These are phyloP conservation scores for Picathartes gymnocephalus DNA, from an alignment of 2,113 vertebrate species.

Conservation along the genomic window DNA sequence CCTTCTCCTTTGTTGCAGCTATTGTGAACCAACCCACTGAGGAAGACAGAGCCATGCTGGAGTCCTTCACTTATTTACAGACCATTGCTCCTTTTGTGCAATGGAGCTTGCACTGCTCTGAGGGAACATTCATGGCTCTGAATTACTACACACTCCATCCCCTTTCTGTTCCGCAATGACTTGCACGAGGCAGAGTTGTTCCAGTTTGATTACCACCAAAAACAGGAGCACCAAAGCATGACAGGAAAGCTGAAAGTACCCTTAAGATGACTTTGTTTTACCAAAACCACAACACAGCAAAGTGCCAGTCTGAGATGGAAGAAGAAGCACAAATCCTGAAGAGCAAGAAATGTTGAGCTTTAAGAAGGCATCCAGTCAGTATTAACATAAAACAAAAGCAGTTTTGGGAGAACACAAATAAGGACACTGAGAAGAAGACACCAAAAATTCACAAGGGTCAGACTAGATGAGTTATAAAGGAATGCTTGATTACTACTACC, in stretches of 20 bases:
- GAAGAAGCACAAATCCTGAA: neutral
- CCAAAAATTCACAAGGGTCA: neutral
- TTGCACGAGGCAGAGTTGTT: neutral
- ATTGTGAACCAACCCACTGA: neutral
- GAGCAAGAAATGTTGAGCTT: neutral
- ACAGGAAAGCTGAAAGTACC: neutral
- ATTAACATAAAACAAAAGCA: neutral
- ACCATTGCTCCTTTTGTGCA: slow-evolving; percentile 2
- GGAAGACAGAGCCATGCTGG: neutral
- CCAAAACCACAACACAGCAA: neutral
- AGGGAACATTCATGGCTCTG: neutral
- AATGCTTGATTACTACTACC: neutral
- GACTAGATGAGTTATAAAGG: neutral
- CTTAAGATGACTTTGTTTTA: neutral
- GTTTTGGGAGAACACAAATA: neutral
- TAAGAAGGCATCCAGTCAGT: neutral
- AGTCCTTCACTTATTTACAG: neutral
- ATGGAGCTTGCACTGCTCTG: neutral
- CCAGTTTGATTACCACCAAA: neutral
- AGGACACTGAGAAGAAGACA: neutral
- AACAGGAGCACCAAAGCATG: neutral
- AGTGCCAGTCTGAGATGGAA: neutral
- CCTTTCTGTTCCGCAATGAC: neutral
- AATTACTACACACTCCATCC: neutral
- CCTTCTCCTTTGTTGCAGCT: neutral